These are phyloP conservation scores for Tipula helvola DNA, from an alignment of 2,888 invertebrate species.

Conservation along the genomic window DNA sequence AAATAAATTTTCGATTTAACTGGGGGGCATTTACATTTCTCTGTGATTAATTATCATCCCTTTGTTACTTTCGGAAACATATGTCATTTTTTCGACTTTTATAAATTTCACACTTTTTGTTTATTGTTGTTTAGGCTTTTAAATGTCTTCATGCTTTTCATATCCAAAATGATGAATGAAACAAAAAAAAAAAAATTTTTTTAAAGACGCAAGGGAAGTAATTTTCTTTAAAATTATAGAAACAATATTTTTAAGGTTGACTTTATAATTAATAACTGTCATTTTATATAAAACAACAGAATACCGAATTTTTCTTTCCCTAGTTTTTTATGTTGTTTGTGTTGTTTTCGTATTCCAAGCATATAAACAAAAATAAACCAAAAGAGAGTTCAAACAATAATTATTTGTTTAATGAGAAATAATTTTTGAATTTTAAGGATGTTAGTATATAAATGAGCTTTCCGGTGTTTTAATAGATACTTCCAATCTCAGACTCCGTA, in stretches of 20 bases:
- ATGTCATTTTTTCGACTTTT: neutral
- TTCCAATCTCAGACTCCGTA: neutral
- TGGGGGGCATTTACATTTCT: neutral
- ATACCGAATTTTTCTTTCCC: neutral
- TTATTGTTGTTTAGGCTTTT: neutral
- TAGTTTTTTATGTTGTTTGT: neutral
- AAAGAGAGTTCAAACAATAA: neutral
- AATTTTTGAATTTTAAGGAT: neutral
- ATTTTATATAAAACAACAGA: neutral
- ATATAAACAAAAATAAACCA: neutral
- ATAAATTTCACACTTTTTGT: neutral
- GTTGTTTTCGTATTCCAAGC: neutral
- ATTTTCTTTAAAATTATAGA: neutral
- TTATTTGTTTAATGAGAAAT: neutral
- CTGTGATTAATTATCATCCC: neutral
- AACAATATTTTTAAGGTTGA: neutral
- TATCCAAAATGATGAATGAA: neutral
- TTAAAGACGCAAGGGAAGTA: neutral
- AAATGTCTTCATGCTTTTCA: neutral
- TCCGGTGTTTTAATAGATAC: neutral
- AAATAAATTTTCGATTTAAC: neutral
- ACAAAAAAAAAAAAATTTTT: neutral
- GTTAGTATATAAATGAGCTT: neutral
- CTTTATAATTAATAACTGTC: conserved; percentile 4
- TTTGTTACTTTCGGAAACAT: neutral